Conservation (phyloP, 2,888 invertebrate genomes). For the Drosophila sordidapex region DNA sequence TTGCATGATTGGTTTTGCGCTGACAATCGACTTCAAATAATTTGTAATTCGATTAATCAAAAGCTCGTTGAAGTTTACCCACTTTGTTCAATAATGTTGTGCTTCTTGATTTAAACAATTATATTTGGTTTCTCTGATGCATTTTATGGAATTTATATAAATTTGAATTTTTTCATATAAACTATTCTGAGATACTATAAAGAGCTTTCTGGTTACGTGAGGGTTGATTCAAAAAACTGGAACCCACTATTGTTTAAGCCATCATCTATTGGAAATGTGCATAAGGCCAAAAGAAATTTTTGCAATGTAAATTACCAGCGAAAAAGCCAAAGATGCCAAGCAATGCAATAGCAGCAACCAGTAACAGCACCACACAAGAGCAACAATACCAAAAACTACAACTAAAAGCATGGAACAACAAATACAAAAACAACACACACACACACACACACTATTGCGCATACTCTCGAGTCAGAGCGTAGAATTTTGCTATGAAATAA, state of each 20-base stretch:
- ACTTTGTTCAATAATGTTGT: not conserved
- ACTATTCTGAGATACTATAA: not conserved
- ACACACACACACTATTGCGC: constrained; percentile 17
- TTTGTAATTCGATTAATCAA: constrained; percentile 24
- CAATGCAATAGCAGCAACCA: constrained; percentile 38
- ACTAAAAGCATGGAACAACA: constrained; percentile 33
- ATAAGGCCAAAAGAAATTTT: constrained; percentile 53
- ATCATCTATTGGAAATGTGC: constrained; percentile 63
- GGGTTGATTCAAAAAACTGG: not conserved
- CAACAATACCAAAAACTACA: constrained; percentile 7
- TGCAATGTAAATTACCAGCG: constrained; percentile 73
- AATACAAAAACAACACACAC: constrained; percentile 18
- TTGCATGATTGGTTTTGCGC: constrained; percentile 6
- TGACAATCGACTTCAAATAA: constrained; percentile 24
- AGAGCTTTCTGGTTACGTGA: not conserved
- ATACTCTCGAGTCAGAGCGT: constrained; percentile 34
- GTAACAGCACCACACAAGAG: constrained; percentile 23
- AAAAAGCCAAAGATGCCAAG: constrained; percentile 45
- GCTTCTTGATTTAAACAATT: not conserved
- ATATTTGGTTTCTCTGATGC: not conserved
- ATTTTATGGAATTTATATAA: not conserved
- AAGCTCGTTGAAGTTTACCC: not conserved
- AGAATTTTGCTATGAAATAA: constrained; percentile 78
- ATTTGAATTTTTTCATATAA: not conserved
- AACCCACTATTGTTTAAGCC: constrained; percentile 38